Percentiles rank a stretch among this genome's conserved stretches.
Conservation (phyloP, 2,113 vertebrate genomes). For the Neoarius graeffei region DNA sequence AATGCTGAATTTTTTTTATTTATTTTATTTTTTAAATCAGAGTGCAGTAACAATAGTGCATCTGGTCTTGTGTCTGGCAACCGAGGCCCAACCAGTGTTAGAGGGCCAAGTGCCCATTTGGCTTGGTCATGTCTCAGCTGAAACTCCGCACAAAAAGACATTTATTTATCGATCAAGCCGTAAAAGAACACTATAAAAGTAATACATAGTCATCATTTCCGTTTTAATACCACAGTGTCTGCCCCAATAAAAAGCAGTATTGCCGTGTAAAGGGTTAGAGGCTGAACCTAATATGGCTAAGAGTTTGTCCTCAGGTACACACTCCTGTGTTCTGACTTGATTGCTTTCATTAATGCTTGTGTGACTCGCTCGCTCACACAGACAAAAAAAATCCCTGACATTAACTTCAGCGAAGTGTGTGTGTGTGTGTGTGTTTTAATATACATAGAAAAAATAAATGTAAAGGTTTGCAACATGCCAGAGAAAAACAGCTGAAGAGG, state of each 20-base stretch:
- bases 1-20: not conserved
- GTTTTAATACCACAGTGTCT: conserved; percentile 54
- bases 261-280: conserved; percentile 56
- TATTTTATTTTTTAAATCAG: conserved; percentile 7
- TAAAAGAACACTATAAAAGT: conserved; percentile 51
- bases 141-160: conserved; percentile 59
- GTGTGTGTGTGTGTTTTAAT: conserved; percentile 52
- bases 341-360: conserved; percentile 56
- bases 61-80: conserved; percentile 51
- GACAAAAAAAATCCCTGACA: conserved; percentile 69
- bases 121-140: conserved; percentile 49
- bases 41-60: conserved; percentile 53
- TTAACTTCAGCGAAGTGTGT: conserved; percentile 66
- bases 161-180: conserved; percentile 65
- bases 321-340: conserved; percentile 54
- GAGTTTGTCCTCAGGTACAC: conserved; percentile 48
- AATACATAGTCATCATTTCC: conserved; percentile 31
- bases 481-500: conserved; percentile 66
- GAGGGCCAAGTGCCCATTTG: conserved; percentile 54
- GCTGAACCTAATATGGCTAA: conserved; percentile 49
- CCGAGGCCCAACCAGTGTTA: conserved; percentile 46
- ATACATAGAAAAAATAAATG: conserved; percentile 68
- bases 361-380: conserved; percentile 62
- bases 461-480: conserved; percentile 52
- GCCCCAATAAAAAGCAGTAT: conserved; percentile 54